Evolutionary conservation across 2,113 vertebrate genomes (phyloP).

Genomic region (Nipponia nippon): DNA sequence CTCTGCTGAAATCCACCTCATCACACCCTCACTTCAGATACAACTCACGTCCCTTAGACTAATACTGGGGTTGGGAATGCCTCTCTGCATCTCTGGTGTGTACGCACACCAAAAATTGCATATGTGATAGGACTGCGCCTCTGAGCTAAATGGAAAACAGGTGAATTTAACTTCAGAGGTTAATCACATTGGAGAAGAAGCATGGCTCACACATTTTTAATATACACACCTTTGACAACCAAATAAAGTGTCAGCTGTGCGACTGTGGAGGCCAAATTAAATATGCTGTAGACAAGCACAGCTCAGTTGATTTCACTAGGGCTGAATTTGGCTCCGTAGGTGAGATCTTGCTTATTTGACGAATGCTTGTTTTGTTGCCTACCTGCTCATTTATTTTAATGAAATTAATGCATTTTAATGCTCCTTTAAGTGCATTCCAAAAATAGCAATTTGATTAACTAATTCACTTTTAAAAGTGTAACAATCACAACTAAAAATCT

Average conservation of each 20-base stretch:
- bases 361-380: conserved; percentile 31
- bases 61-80: background rate
- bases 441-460: conserved; percentile 47
- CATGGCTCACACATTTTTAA: background rate
- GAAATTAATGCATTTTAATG: conserved; percentile 50
- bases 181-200: conserved; percentile 6
- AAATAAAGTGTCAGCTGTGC: conserved; percentile 14
- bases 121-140: background rate
- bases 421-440: conserved; percentile 40
- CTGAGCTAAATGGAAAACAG: conserved; percentile 7
- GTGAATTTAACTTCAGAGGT: conserved; percentile 25
- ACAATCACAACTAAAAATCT: conserved; percentile 36
- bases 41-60: background rate
- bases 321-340: background rate
- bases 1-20: background rate
- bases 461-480: background rate
- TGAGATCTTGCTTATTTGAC: conserved; percentile 23
- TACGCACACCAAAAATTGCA: background rate
- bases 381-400: conserved; percentile 39
- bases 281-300: background rate
- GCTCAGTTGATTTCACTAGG: background rate
- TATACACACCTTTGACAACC: conserved; percentile 30
- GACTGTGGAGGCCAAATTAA: conserved; percentile 26
- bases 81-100: background rate
- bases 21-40: background rate